A percentile compares a stretch with the other conserved stretches of the same genome.
These are phyloP conservation scores for Yponomeuta plumbellus DNA, from an alignment of 2,888 invertebrate genomes.

Conservation along the genomic window DNA sequence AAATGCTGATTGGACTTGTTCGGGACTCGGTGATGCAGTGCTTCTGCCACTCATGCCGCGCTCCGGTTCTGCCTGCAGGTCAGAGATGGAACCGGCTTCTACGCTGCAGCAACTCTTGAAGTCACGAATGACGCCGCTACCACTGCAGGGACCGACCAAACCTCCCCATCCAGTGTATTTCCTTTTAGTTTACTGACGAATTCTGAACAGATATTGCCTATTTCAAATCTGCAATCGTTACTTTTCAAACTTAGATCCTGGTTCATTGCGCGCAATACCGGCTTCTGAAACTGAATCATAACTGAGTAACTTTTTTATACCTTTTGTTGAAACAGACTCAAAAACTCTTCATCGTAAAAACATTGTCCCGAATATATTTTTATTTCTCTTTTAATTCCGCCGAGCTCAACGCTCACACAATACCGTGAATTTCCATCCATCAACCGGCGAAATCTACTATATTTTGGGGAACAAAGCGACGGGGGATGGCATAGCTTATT, in stretches of 20 bases:
- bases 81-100: constrained; percentile 49
- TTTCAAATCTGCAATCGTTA: background rate
- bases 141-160: constrained; percentile 40
- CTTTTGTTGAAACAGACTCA: background rate
- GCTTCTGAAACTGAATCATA: background rate
- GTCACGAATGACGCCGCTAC: constrained; percentile 46
- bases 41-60: constrained; percentile 95
- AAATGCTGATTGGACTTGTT: constrained; percentile 92
- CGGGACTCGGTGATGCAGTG: constrained; percentile 95
- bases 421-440: constrained; percentile 18
- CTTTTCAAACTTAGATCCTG: background rate
- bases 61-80: constrained; percentile 86
- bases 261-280: background rate
- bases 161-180: constrained; percentile 28
- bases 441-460: background rate
- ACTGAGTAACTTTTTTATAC: background rate
- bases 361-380: background rate
- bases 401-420: background rate
- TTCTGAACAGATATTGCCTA: background rate
- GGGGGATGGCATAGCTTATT: constrained; percentile 26
- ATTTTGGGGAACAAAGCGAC: constrained; percentile 18
- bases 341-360: background rate
- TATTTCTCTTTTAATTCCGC: background rate
- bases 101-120: constrained; percentile 19
- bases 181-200: background rate